Base-by-base conservation (phyloP, 1,140 invertebrate species). In the Diachasmimorpha longicaudata region DNA sequence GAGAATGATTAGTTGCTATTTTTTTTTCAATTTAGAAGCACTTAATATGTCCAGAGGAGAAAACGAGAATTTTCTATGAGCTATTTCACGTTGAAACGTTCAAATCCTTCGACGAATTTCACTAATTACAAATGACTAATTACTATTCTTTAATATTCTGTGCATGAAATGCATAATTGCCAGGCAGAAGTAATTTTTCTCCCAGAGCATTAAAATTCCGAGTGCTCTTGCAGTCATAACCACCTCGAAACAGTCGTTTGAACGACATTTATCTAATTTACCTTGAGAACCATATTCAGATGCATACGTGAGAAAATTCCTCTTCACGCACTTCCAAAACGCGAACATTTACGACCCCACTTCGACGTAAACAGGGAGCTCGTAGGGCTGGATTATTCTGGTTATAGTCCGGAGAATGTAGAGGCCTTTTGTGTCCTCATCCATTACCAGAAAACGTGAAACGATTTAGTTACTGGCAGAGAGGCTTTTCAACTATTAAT, bases 391-490 rank as follows among this genome's bases (percentile, higher is more conserved):
- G 52, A 76, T 71, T 71, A 76, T 76, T 71, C 63, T 19, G 48
- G 11, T 52, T 4, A 9, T 19, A 52, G 48, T 1, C 14, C 4
- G 48, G 19, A 11, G n/a, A 25, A 11, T 14, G 14, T 14, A 68
- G n/a, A 37, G 58, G 67, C 70, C 70, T 63, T 70, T 70, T 48
- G 25, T 70, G 48, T 46, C 52, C 44, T 52, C 5, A 6, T 6
- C 2, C 31, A 31, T 6, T 3, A 6, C 2, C 31, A 31, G 31
- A 31, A 31, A 31, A 31, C 31, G 31, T 31, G 31, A 31, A 71
- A 76, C 21, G 69, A 71, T 76, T 76, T 39, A 68, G 70, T 76
- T 76, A 76, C 37, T 58, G 31, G 19, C 46, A 58, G 44, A 37
- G 23, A 66, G 36, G 19, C 58, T 13, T 58, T 16, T 1, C 14